These are phyloP conservation scores for Stenodema calcarata DNA, from an alignment of 2,888 invertebrate genomes.

Conservation along the genomic window DNA sequence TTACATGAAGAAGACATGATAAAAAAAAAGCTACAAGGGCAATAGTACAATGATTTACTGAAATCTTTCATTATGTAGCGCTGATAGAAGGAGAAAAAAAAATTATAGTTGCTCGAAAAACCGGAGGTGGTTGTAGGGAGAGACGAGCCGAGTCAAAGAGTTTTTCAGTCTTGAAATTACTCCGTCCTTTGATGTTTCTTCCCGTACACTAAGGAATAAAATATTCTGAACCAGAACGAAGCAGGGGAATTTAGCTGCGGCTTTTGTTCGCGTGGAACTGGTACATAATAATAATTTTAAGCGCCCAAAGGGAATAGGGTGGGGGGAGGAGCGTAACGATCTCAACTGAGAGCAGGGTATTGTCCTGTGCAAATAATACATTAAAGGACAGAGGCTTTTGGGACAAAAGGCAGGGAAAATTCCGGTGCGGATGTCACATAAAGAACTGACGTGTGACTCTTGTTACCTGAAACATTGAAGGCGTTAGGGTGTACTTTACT, in stretches of 20 bases:
- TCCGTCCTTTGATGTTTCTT: background rate
- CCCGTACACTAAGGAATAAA: background rate
- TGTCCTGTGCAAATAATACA: constrained; percentile 27
- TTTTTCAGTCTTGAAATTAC: background rate
- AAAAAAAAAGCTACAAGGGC: too few relatives aligned
- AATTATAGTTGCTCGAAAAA: background rate
- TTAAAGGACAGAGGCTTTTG: background rate
- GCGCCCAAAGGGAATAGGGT: constrained; percentile 11
- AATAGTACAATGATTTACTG: background rate
- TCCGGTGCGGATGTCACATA: background rate
- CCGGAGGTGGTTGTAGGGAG: background rate
- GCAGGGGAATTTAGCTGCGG: constrained; percentile 4
- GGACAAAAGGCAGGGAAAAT: background rate
- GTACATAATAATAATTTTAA: constrained; percentile 23
- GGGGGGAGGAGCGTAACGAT: constrained; percentile 6
- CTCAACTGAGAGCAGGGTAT: background rate
- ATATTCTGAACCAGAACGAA: background rate
- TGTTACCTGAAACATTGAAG: background rate
- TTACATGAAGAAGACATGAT: too few relatives aligned
- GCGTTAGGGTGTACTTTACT: background rate
- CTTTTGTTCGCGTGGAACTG: background rate
- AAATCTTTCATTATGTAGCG: background rate
- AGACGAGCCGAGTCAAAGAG: background rate
- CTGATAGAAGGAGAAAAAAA: background rate
- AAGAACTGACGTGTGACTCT: background rate